phyloP scores from a whole-genome alignment of 1,140 invertebrate genomes.

The Leptinotarsa undecemlineata region DNA sequence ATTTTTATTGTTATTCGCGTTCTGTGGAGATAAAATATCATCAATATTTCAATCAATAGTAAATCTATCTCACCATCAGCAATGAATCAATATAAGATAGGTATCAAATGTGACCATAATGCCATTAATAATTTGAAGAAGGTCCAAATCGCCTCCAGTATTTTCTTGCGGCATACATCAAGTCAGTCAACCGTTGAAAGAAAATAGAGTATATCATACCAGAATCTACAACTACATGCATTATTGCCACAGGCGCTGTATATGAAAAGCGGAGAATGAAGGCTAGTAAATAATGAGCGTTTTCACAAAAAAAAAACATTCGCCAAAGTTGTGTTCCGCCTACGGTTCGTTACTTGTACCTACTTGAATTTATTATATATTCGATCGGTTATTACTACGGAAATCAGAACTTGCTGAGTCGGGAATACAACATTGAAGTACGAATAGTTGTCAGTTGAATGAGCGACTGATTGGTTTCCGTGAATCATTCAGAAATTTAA shows the following conservation, averaged over 20 bases:
- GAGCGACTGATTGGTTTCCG: too few species aligned
- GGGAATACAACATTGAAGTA: background rate
- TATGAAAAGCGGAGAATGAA: background rate
- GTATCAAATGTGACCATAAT: too few species aligned
- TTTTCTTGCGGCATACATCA: background rate
- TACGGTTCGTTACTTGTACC: slow-evolving; percentile 16
- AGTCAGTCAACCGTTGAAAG: background rate
- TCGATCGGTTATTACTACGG: background rate
- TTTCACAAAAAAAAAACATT: background rate
- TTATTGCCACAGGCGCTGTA: background rate
- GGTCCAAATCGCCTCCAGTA: background rate
- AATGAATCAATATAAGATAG: too few species aligned
- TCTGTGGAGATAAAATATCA: too few species aligned
- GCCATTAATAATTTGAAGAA: background rate
- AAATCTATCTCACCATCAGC: too few species aligned
- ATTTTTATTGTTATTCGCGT: too few species aligned
- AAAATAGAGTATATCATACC: background rate
- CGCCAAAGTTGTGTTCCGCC: slow-evolving; percentile 21
- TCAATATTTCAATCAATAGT: too few species aligned
- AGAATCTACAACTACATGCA: background rate
- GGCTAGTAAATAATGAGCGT: background rate
- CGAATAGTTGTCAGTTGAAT: background rate
- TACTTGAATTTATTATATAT: background rate
- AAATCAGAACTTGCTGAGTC: slow-evolving; percentile 1
- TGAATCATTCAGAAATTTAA: too few species aligned